Evolutionary conservation across 2,888 invertebrate species (phyloP), one percentile per base, ranked within the genome.

Genomic region (Trisateles emortualis): DNA sequence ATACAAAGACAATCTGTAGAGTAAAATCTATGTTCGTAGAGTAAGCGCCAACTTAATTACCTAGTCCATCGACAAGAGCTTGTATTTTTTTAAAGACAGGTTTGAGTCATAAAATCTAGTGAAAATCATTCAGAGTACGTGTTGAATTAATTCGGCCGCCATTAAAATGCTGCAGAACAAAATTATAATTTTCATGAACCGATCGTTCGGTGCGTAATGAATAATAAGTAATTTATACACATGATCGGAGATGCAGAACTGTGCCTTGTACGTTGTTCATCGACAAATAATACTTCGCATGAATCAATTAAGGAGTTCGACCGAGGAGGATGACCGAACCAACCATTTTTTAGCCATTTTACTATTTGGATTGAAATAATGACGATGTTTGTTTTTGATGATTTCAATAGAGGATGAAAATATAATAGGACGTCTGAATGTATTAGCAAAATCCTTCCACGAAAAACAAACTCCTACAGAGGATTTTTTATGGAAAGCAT

Each of bases 201-300:
- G n/a, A 5, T 17, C 8, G 33, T 33, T 41, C 24, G 17, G 24
- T 48, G 33, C 26, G 48, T 24, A n/a, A 24, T 48, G 40, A 48
- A 48, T 48, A 48, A 48, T 48, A 48, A 48, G 33, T 48, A 48
- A 41, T 41, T 41, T 24, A 48, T 33, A 35, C 22, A 40, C 11
- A 26, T 26, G 40, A 24, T 40, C 24, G 11, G 17, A 41, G 40
- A 48, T 41, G 48, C 33, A 40, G 32, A 40, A 24, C 9, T 19
- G 17, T 26, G 11, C 14, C 3, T 33, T 17, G 17, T 32, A 13
- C 26, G 9, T 8, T 11, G 8, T 11, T 39, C 5, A 6, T 11
- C 4, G 14, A 10, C 26, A 40, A 26, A 40, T 13, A 11, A 22
- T 14, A 36, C 17, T 10, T 10, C 3, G 10, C 6, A 36, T 6